Conservation (phyloP, 2,888 invertebrate species). For the Xestia c-nigrum region DNA sequence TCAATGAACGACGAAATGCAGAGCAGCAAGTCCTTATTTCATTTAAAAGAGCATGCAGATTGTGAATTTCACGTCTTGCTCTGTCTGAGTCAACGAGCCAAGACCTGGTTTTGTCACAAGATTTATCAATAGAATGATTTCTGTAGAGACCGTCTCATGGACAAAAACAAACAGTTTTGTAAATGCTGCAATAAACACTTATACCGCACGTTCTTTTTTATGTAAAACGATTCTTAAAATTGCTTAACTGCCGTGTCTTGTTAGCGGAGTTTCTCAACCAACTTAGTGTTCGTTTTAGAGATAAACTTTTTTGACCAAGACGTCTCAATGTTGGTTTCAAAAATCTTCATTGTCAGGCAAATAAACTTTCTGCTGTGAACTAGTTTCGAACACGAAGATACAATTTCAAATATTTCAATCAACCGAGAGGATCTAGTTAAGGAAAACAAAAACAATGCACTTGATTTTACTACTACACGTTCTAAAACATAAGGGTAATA, state of each 20-base stretch:
- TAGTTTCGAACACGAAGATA: not conserved
- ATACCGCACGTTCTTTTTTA: constrained; percentile 47
- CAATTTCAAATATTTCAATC: constrained; percentile 13
- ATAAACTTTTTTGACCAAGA: constrained; percentile 3
- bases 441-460: not conserved
- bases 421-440: not conserved
- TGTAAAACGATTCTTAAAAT: constrained; percentile 45
- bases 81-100: constrained; percentile 44
- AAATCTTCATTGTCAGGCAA: not conserved
- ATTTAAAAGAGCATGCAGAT: constrained; percentile 1
- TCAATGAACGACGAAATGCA: not conserved
- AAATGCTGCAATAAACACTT: constrained; percentile 46
- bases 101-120: constrained; percentile 46
- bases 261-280: constrained; percentile 38
- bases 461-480: not conserved
- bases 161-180: constrained; percentile 37
- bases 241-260: constrained; percentile 39
- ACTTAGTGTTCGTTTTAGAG: constrained; percentile 11
- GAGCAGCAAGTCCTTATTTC: constrained; percentile 2
- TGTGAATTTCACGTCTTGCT: constrained; percentile 23
- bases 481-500: constrained; percentile 9
- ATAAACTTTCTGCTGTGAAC: not conserved
- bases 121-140: constrained; percentile 37
- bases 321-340: constrained; percentile 16
- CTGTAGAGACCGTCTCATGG: constrained; percentile 16